Conservation (phyloP, 2,888 invertebrate genomes). For the Lithosia quadra region DNA sequence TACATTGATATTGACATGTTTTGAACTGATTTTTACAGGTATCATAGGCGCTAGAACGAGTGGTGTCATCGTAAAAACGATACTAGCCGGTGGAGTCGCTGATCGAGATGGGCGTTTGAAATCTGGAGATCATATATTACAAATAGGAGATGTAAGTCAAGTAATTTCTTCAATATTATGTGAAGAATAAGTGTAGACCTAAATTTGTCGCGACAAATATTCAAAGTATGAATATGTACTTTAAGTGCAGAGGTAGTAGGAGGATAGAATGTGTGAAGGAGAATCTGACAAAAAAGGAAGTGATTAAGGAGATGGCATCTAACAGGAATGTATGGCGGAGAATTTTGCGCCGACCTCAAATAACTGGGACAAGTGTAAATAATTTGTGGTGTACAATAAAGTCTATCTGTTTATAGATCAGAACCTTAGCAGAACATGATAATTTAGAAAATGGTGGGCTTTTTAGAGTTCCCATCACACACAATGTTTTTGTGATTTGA, state of each 20-base stretch:
- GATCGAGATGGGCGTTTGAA: constrained; percentile 98
- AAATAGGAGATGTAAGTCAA: constrained; percentile 94
- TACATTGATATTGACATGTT: background rate
- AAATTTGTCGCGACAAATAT: background rate
- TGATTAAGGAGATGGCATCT: too few relatives aligned
- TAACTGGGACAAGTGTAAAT: too few relatives aligned
- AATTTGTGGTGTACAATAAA: too few relatives aligned
- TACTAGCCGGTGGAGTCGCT: constrained; percentile 98
- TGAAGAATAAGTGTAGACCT: background rate
- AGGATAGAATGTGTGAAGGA: too few relatives aligned
- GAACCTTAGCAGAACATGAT: background rate
- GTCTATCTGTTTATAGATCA: too few relatives aligned
- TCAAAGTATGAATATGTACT: too few relatives aligned
- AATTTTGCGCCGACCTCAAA: too few relatives aligned
- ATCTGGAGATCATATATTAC: constrained; percentile 99
- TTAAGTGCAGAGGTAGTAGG: too few relatives aligned
- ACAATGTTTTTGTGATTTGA: too few relatives aligned
- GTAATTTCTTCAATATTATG: background rate
- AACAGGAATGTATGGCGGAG: too few relatives aligned
- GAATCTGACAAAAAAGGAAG: too few relatives aligned
- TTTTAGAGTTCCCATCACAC: background rate
- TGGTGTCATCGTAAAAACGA: constrained; percentile 99
- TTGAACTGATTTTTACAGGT: constrained; percentile 71
- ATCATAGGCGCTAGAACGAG: constrained; percentile 99
- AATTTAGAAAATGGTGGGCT: background rate